A percentile compares a stretch with the other conserved stretches of the same genome.
phyloP scores from a whole-genome alignment of 2,797 vertebrate species.

The Tadarida brasiliensis region DNA sequence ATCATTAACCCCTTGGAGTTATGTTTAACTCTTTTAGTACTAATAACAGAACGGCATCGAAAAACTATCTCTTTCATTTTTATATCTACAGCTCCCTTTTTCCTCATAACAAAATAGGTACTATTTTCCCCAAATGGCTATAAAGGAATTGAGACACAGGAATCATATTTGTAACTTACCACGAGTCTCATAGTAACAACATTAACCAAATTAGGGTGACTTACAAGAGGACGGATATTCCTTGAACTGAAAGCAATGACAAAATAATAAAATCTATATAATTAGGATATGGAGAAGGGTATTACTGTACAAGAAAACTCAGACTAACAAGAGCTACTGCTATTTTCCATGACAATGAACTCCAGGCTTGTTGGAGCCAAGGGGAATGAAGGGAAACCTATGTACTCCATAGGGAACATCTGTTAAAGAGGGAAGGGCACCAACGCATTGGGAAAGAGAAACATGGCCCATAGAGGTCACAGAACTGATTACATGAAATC shows the following conservation, averaged over 20 bases:
- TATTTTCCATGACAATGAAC: slow-evolving; percentile 3
- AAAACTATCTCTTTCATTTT: not conserved
- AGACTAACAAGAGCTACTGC: not conserved
- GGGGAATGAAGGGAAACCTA: not conserved
- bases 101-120: not conserved
- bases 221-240: slow-evolving; percentile 1
- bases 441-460: not conserved
- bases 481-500: not conserved
- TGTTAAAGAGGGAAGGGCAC: not conserved
- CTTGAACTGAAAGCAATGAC: not conserved
- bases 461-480: not conserved
- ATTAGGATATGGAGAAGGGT: not conserved
- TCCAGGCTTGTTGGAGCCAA: not conserved
- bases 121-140: not conserved
- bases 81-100: not conserved
- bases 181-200: not conserved
- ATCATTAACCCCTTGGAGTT: not conserved
- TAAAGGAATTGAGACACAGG: slow-evolving; percentile 38
- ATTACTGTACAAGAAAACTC: not conserved
- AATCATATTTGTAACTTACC: slow-evolving; percentile 14
- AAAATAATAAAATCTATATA: slow-evolving; percentile 21
- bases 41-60: not conserved
- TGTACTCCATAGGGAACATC: not conserved
- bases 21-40: not conserved
- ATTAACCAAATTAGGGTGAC: not conserved